phyloP scores from a whole-genome alignment of 2,113 vertebrate genomes.

The Tragulus kanchil region DNA sequence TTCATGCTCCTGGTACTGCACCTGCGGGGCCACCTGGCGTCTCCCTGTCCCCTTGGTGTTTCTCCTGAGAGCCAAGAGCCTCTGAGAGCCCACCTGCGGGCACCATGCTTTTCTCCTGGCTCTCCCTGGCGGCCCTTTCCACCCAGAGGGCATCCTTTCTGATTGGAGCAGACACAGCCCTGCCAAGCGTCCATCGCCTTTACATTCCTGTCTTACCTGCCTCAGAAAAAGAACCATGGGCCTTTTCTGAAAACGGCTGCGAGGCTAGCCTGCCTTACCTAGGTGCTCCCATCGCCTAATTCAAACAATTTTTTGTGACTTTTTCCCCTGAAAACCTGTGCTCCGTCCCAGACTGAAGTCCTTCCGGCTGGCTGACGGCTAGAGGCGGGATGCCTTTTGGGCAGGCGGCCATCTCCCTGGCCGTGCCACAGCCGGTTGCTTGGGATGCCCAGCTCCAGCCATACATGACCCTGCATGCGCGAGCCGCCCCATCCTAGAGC shows the following conservation, averaged over 20 bases:
- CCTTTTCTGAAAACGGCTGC: not conserved
- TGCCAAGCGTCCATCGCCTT: not conserved
- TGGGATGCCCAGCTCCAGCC: not conserved
- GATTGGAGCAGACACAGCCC: accelerated
- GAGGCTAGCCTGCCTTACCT: not conserved
- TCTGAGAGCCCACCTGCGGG: not conserved
- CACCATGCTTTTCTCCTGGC: accelerated
- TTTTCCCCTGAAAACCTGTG: not conserved
- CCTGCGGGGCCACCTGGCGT: not conserved
- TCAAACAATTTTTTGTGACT: not conserved
- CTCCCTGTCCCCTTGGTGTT: not conserved
- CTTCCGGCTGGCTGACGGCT: not conserved
- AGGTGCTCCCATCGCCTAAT: not conserved
- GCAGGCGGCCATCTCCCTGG: not conserved
- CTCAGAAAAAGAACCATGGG: not conserved
- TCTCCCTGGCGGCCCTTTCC: not conserved
- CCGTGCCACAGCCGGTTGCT: not conserved
- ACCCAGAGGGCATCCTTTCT: not conserved
- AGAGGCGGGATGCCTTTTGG: not conserved
- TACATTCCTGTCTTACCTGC: not conserved
- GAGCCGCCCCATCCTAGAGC: not conserved
- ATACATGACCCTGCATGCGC: accelerated
- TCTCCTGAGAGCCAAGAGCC: not conserved
- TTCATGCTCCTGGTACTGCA: not conserved
- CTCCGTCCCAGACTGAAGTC: not conserved